Conservation (phyloP, 64 coral and sea anemone genomes). For the Trachythela sp. region DNA sequence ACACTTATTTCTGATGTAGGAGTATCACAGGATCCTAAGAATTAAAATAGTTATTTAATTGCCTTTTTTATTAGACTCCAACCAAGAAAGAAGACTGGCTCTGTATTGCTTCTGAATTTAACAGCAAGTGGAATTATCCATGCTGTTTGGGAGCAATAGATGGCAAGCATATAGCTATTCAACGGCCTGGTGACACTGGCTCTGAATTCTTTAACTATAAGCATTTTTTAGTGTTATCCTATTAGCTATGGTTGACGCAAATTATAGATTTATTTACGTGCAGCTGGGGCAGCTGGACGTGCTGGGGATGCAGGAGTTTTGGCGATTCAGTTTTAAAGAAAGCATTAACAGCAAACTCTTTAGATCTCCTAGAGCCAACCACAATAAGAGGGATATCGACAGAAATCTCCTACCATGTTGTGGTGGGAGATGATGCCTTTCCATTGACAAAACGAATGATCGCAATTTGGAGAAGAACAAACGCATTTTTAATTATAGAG, state of each 20-base stretch:
- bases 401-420: not conserved
- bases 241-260: not conserved
- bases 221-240: slow-evolving; percentile 14
- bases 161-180: slow-evolving; percentile 8
- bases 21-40: not conserved
- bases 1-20: not conserved
- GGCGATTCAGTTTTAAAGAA: not conserved
- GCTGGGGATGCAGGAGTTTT: slow-evolving; percentile 20
- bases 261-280: slow-evolving; percentile 22
- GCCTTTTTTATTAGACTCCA: not conserved
- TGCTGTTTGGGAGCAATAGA: not conserved
- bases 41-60: not conserved
- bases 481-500: slow-evolving; percentile 12
- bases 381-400: not conserved
- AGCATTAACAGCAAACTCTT: not conserved
- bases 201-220: slow-evolving; percentile 7
- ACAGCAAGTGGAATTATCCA: not conserved
- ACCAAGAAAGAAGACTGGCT: not conserved
- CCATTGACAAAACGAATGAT: not conserved
- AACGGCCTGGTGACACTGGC: not conserved
- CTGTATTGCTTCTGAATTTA: not conserved
- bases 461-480: not conserved
- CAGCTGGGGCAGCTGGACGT: not conserved
- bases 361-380: not conserved
- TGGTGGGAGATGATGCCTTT: not conserved